phyloP scores from a whole-genome alignment of 1,140 invertebrate genomes.

The Zaprionus taronus region DNA sequence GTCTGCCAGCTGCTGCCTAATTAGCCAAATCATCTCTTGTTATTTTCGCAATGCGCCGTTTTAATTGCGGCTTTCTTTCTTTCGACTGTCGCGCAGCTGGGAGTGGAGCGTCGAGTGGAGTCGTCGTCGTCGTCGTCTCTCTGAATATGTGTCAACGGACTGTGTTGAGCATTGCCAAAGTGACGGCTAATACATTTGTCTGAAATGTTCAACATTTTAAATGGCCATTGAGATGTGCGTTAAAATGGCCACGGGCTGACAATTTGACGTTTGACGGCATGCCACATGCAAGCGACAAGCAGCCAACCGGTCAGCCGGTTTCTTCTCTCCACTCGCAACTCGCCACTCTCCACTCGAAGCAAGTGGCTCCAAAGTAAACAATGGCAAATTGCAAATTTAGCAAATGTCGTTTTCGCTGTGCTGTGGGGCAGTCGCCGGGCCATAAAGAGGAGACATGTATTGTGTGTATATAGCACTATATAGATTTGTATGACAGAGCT shows the following conservation, averaged over 20 bases:
- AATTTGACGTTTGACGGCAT: constrained; percentile 54
- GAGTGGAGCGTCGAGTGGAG: constrained; percentile 1
- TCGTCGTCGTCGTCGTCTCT: background rate
- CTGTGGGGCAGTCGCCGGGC: background rate
- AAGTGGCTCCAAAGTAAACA: constrained; percentile 60
- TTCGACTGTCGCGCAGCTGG: constrained; percentile 28
- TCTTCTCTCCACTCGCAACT: constrained; percentile 15
- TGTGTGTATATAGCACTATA: constrained; percentile 17
- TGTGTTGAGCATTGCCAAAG: constrained; percentile 39
- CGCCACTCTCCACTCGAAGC: constrained; percentile 11
- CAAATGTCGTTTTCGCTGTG: constrained; percentile 26
- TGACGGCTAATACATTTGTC: constrained; percentile 65
- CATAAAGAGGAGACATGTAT: constrained; percentile 36
- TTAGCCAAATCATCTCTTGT: constrained; percentile 77
- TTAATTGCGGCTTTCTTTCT: constrained; percentile 77
- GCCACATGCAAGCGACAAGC: constrained; percentile 7
- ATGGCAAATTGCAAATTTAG: constrained; percentile 70
- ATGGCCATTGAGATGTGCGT: constrained; percentile 58
- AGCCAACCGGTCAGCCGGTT: constrained; percentile 50
- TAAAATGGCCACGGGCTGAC: constrained; percentile 61
- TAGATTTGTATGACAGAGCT: constrained; percentile 14
- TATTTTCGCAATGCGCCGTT: constrained; percentile 48
- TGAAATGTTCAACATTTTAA: constrained; percentile 49
- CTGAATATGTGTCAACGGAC: constrained; percentile 51
- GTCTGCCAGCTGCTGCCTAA: constrained; percentile 53